Conservation (phyloP, 2,888 invertebrate genomes). For the Eupeodes luniger region DNA sequence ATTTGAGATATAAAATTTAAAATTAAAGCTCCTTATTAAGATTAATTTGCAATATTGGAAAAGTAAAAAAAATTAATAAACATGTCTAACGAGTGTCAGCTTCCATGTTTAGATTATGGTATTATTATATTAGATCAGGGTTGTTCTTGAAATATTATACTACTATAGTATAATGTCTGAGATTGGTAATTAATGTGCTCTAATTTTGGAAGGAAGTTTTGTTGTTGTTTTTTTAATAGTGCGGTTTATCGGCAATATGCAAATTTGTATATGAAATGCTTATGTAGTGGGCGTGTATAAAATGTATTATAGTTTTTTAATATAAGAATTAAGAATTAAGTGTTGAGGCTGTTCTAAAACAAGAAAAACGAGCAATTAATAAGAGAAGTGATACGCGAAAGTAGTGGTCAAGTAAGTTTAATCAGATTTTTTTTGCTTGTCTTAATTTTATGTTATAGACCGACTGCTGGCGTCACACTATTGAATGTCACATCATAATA, state of each 20-base stretch:
- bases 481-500: no score
- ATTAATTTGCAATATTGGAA: constrained; percentile 12
- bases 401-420: no score
- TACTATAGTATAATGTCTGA: not conserved
- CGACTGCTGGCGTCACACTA: no score
- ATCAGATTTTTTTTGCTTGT: no score
- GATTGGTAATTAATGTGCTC: not conserved
- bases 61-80: not conserved
- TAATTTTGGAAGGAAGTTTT: constrained; percentile 18
- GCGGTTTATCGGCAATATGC: not conserved
- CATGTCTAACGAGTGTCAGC: constrained; percentile 25
- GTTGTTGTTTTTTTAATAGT: not conserved
- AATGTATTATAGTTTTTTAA: no score
- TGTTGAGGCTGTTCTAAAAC: no score
- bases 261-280: not conserved
- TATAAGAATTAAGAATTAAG: no score
- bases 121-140: not conserved
- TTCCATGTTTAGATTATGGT: not conserved
- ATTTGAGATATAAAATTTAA: not conserved
- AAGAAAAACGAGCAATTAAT: no score
- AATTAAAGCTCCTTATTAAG: not conserved
- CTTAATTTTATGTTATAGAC: no score
- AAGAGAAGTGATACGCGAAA: no score
- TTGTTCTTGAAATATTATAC: not conserved
- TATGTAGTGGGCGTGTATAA: not conserved